Conservation (phyloP, 2,113 vertebrate genomes). For the Strix aluco region DNA sequence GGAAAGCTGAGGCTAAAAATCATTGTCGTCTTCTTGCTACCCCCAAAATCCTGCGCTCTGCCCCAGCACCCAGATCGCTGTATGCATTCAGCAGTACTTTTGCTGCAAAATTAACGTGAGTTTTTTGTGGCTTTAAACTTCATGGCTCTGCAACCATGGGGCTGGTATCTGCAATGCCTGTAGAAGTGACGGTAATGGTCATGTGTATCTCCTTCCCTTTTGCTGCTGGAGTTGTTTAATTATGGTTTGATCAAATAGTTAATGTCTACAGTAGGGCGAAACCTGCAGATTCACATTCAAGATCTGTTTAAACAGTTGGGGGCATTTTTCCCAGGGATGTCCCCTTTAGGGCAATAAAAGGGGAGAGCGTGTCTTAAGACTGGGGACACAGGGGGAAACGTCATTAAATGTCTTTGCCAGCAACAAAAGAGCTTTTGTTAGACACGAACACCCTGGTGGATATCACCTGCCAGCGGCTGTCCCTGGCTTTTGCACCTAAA, state of each 20-base stretch:
- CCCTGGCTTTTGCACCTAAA: not conserved
- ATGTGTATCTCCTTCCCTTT: not conserved
- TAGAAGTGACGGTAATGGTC: accelerated
- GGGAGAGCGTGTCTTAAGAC: not conserved
- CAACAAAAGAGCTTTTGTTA: not conserved
- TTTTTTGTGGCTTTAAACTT: not conserved
- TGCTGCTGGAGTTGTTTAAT: not conserved
- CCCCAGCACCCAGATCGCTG: accelerated
- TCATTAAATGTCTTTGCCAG: not conserved
- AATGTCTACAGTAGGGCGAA: accelerated
- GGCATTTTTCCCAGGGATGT: not conserved
- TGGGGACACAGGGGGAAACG: too few relatives aligned
- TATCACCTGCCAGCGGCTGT: accelerated
- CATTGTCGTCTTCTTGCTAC: not conserved
- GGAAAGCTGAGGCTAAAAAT: not conserved
- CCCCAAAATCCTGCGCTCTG: not conserved
- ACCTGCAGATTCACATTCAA: too few relatives aligned
- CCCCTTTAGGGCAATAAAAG: not conserved
- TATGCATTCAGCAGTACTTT: accelerated
- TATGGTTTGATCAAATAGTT: not conserved
- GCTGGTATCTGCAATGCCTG: accelerated
- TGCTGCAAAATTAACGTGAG: not conserved
- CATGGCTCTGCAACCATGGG: accelerated
- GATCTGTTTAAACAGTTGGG: not conserved
- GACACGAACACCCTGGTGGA: accelerated